A percentile compares a stretch with the other conserved stretches of the same genome.
These are phyloP conservation scores for Fratercula arctica DNA, from an alignment of 2,797 vertebrate genomes.

Conservation along the genomic window DNA sequence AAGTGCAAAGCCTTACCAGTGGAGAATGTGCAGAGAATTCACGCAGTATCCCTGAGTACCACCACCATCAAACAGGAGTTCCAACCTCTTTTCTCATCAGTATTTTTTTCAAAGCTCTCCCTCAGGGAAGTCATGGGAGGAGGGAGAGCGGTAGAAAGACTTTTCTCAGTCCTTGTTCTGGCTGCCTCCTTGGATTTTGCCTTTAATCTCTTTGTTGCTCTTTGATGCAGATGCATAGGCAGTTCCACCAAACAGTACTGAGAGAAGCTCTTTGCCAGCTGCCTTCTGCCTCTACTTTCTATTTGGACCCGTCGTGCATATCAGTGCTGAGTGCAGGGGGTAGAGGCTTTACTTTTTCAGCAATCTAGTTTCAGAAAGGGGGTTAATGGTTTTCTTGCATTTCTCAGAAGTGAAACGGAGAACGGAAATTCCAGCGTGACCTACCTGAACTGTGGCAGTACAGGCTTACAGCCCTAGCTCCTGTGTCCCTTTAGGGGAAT, in stretches of 20 bases:
- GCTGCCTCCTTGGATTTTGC: background rate
- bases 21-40: background rate
- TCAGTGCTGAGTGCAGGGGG: background rate
- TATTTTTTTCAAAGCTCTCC: background rate
- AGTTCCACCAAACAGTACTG: background rate
- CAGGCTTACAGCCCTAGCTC: background rate
- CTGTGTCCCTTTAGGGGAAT: accelerated
- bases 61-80: background rate
- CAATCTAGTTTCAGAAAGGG: background rate
- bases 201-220: background rate
- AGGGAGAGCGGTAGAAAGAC: background rate
- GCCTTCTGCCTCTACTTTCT: background rate
- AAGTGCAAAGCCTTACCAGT: background rate
- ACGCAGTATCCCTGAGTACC: background rate
- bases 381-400: background rate
- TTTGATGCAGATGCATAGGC: background rate
- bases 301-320: accelerated
- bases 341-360: background rate
- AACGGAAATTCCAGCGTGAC: background rate
- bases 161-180: background rate
- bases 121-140: background rate
- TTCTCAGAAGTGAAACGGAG: background rate
- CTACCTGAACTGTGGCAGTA: background rate
- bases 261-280: background rate
- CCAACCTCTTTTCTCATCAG: background rate